Percentiles rank a stretch among this genome's conserved stretches.
phyloP scores from a whole-genome alignment of 2,113 vertebrate genomes.

The Enhydra lutris region DNA sequence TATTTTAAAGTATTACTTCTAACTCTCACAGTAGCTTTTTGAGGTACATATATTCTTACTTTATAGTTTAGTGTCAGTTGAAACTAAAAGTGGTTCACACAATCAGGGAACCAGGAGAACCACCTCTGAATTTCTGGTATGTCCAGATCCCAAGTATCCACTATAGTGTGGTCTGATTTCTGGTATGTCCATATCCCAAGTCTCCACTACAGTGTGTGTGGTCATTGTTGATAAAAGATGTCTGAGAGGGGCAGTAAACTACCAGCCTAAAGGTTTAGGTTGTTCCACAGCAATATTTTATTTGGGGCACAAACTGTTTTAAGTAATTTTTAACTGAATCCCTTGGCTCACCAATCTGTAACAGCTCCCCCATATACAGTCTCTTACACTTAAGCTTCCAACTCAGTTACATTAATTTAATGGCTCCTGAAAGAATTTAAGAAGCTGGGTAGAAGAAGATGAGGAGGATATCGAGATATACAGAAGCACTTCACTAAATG shows the following conservation, averaged over 20 bases:
- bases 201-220: background rate
- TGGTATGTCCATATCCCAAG: background rate
- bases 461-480: background rate
- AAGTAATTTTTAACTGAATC: background rate
- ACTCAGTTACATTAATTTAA: background rate
- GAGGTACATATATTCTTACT: background rate
- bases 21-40: background rate
- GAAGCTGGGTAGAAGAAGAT: background rate
- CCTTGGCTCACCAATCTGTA: background rate
- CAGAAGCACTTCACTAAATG: background rate
- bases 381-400: background rate
- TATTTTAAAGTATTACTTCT: background rate
- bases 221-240: background rate
- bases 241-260: background rate
- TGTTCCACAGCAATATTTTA: background rate
- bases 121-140: background rate
- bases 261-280: background rate
- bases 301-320: background rate
- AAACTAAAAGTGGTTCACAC: background rate
- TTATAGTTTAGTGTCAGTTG: background rate
- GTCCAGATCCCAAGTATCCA: background rate
- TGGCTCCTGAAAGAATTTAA: background rate
- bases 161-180: background rate
- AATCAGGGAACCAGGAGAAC: background rate
- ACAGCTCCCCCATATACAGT: background rate